phyloP scores from a whole-genome alignment of 35 echinoderm and acorn worm species.

The Hemicentrotus pulcherrimus region DNA sequence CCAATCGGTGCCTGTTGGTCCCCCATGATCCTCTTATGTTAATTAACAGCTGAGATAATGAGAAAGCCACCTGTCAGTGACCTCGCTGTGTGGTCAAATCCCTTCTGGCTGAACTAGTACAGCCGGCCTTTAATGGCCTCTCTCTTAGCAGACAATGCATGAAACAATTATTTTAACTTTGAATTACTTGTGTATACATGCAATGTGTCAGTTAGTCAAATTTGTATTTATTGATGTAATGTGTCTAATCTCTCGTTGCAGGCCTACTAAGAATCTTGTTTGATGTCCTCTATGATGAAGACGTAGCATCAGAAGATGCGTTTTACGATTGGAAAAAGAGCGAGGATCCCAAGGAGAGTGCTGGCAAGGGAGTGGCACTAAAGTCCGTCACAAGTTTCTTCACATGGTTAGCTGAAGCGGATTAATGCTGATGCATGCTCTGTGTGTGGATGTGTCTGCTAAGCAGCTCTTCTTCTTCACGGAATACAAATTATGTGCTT shows the following conservation, averaged over 20 bases:
- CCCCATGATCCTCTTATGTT: too few relatives aligned
- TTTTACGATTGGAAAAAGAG: constrained; percentile 84
- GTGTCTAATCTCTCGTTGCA: neutral
- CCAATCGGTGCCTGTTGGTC: too few relatives aligned
- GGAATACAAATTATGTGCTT: neutral
- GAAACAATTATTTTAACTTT: too few relatives aligned
- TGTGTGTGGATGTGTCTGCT: neutral
- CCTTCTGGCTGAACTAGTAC: too few relatives aligned
- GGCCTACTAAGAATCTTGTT: constrained; percentile 83
- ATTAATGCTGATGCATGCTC: constrained; percentile 19
- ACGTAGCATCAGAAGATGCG: constrained; percentile 83
- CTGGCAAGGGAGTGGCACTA: constrained; percentile 84
- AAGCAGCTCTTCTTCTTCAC: constrained; percentile 3
- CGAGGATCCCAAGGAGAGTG: constrained; percentile 65
- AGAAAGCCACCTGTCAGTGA: too few relatives aligned
- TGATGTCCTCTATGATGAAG: constrained; percentile 93
- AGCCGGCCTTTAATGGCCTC: too few relatives aligned
- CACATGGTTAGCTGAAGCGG: constrained; percentile 86
- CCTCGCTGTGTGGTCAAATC: too few relatives aligned
- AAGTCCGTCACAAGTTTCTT: constrained; percentile 96
- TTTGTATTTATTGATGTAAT: too few relatives aligned
- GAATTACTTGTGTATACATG: too few relatives aligned
- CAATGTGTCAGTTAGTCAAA: too few relatives aligned
- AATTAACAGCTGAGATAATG: too few relatives aligned
- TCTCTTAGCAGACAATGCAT: too few relatives aligned